phyloP scores from a whole-genome alignment of 2,113 vertebrate species.

The Prionailurus bengalensis region DNA sequence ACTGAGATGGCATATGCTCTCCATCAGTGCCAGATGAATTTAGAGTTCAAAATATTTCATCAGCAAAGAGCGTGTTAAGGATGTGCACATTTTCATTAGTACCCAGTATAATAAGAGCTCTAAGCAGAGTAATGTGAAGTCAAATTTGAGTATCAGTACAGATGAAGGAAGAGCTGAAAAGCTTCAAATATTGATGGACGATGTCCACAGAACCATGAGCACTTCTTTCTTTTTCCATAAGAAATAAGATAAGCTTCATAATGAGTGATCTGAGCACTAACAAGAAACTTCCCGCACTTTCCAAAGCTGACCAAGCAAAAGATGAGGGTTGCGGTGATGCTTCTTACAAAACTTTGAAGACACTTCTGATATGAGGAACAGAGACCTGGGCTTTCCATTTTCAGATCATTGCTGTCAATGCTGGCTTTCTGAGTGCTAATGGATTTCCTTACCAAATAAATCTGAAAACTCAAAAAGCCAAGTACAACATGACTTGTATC shows the following conservation, averaged over 20 bases:
- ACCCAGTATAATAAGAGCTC: conserved; percentile 72
- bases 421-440: background rate
- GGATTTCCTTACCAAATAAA: background rate
- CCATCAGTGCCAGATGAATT: conserved; percentile 84
- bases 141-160: conserved; percentile 32
- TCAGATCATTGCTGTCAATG: background rate
- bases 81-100: conserved; percentile 82
- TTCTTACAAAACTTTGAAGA: background rate
- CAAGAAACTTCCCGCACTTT: conserved; percentile 26
- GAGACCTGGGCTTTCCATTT: background rate
- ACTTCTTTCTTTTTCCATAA: background rate
- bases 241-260: background rate
- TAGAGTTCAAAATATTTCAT: conserved; percentile 86
- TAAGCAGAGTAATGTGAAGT: conserved; percentile 64
- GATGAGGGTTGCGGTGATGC: background rate
- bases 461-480: conserved; percentile 1
- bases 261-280: background rate
- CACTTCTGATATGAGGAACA: background rate
- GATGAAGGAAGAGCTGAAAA: conserved; percentile 34
- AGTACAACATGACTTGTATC: background rate
- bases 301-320: background rate
- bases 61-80: conserved; percentile 83
- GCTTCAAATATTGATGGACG: conserved; percentile 34
- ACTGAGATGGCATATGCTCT: conserved; percentile 86
- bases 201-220: background rate